Percentiles rank a stretch among this genome's conserved stretches.
Conservation (phyloP, 2,113 vertebrate species). For the Tichodroma muraria region DNA sequence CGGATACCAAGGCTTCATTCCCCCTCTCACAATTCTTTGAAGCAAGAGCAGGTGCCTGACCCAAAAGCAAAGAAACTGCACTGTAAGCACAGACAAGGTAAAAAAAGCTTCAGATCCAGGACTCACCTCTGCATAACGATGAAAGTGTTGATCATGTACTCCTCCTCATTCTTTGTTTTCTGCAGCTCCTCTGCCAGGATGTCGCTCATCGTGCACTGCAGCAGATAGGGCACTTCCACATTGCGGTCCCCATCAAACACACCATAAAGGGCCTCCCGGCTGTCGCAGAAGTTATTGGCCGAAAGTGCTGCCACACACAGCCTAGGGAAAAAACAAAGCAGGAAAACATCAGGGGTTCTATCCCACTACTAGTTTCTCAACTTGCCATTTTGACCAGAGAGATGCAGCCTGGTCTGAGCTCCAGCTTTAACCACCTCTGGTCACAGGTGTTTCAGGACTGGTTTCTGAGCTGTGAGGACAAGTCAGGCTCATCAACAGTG, state of each 20-base stretch:
- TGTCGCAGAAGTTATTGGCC: slow-evolving; percentile 91
- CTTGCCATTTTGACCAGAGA: neutral
- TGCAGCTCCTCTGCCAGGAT: slow-evolving; percentile 93
- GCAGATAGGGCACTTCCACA: slow-evolving; percentile 90
- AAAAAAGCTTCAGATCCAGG: neutral
- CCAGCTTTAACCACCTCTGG: neutral
- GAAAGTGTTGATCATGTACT: slow-evolving; percentile 97
- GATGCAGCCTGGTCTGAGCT: neutral
- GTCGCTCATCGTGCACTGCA: slow-evolving; percentile 98
- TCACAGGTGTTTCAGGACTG: neutral
- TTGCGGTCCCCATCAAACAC: slow-evolving; percentile 97
- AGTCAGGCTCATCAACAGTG: neutral
- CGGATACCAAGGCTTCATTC: neutral
- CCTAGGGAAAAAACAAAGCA: slow-evolving; percentile 53
- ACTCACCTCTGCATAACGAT: slow-evolving; percentile 93
- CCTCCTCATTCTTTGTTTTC: slow-evolving; percentile 90
- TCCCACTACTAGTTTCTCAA: neutral
- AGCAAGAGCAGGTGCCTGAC: neutral
- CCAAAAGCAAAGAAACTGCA: neutral
- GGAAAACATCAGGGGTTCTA: neutral
- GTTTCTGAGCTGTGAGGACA: neutral
- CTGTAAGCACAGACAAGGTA: neutral
- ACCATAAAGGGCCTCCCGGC: slow-evolving; percentile 91
- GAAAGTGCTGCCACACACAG: slow-evolving; percentile 94
- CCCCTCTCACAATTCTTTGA: neutral